Base-by-base conservation (phyloP, 2,888 invertebrate species). In the Drosophila picticornis region DNA sequence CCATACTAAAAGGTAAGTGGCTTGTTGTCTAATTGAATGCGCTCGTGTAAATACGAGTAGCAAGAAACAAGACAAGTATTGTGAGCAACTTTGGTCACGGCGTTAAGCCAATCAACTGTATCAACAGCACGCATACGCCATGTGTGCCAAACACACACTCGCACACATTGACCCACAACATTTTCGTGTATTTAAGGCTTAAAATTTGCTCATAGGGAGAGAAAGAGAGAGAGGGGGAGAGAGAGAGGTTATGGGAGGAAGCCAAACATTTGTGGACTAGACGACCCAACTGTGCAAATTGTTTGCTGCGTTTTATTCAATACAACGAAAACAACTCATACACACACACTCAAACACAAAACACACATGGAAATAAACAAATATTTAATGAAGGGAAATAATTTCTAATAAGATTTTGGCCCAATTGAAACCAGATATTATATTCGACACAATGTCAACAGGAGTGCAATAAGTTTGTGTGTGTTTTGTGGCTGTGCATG, bases 71-170 rank as follows among this genome's bases (percentile, higher is more conserved):
- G 80, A 80, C 80, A 87, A 89, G 89, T 80, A 80, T 90, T 88
- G 79, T 80, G 81, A 75, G 72, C 77, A 77, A 75, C 68, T 72
- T 72, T 67, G 72, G 76, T 73, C 83, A 81, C 80, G 65, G 83
- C 77, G 77, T 80, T 75, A 83, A 87, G 82, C 89, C 89, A 88
- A 88, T 88, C 90, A 88, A 82, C 87, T 75, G 78, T 82, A 79
- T 88, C 84, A 91, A 91, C 80, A 88, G 72, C 72, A 87, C 75
- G 74, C 73, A 79, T 83, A 74, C 77, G 67, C 65, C 72, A 68
- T 73, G 75, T 77, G 59, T 76, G 53, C 69, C 74, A 48, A 65
- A 68, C 57, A 76, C 56, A 46, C 46, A 46, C 13, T 22, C 56
- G 58, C 63, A 69, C 60, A 46, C 43, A 55, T 19, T 57, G 10